Base-by-base conservation (phyloP, 2,888 invertebrate genomes). In the Euzetes globulus region DNA sequence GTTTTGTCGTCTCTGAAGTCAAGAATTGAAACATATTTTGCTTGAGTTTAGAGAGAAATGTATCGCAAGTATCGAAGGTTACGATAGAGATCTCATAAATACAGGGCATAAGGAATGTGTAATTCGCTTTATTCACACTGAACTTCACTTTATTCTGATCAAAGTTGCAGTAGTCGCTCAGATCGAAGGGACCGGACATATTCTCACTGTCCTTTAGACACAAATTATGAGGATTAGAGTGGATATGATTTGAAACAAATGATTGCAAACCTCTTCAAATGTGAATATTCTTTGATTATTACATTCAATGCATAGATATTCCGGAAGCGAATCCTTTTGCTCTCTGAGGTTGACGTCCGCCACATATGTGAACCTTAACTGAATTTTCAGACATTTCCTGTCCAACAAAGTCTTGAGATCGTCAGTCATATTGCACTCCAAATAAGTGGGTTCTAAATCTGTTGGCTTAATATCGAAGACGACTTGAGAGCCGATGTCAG, bases 221-320 rank as follows among this genome's bases (percentile, higher is more conserved):
- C 17, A 19, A 47, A 15, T 47, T 17, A 11, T 5, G 22, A 41
- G 13, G 11, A 22, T n/a, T 1, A 25, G 13, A 37, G n/a, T 33
- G 1, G 1, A 41, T 27, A 13, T 6, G 19, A 41, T 27, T 17
- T 6, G 19, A 27, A 37, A 17, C 33, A 27, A 37, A 65, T 60
- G 3, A 19, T 6, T n/a, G 27, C 45, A 25, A 25, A 70, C 70
- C 70, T 70, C 45, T 37, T n/a, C 13, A 17, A 22, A 70, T 13
- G 4, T 15, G 9, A 70, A 70, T 9, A 70, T 7, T 13, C 17
- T 22, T 15, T 70, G 17, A 47, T 47, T 47, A 27, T 70, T 70
- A 25, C n/a, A n/a, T 25, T 70, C 70, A 70, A 70, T 70, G 47
- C 47, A 70, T 1, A 70, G 70, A n/a, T 70, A 27, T 45, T 70